phyloP scores from a whole-genome alignment of 2,113 vertebrate genomes.

The Ellobius talpinus region DNA sequence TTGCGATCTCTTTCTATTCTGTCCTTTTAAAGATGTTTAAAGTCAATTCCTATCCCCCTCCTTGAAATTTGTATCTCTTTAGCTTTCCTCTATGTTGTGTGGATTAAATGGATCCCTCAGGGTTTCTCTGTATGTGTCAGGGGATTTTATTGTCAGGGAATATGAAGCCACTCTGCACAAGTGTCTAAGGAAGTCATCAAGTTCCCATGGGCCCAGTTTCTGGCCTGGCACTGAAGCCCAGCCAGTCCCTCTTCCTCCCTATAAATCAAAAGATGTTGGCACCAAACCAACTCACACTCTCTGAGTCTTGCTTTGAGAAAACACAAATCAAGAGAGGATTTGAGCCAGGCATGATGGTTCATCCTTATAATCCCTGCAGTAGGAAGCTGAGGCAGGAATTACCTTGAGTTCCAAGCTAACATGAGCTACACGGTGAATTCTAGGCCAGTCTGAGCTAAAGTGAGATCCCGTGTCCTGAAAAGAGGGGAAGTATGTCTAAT shows the following conservation, averaged over 20 bases:
- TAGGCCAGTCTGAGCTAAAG: not conserved
- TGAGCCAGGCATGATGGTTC: not conserved
- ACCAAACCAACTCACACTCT: slow-evolving; percentile 14
- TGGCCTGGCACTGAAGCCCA: not conserved
- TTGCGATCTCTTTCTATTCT: not conserved
- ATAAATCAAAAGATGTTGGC: not conserved
- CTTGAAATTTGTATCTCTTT: slow-evolving; percentile 36
- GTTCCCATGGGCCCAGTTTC: not conserved
- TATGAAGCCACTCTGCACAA: not conserved
- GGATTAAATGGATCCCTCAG: not conserved
- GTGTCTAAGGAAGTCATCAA: not conserved
- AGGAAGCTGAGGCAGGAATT: not conserved
- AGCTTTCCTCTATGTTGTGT: not conserved
- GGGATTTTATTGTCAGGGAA: not conserved
- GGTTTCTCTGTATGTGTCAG: not conserved
- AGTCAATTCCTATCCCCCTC: not conserved
- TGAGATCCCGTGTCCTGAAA: not conserved
- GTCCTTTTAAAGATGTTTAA: slow-evolving; percentile 6
- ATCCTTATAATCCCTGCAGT: not conserved
- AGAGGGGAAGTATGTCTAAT: not conserved
- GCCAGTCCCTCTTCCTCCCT: not conserved
- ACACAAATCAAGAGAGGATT: not conserved
- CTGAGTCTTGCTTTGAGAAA: not conserved
- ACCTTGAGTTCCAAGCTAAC: not conserved
- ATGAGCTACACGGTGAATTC: not conserved